phyloP scores from a whole-genome alignment of 1,140 invertebrate species.

The Venustaconcha ellipsiformis region DNA sequence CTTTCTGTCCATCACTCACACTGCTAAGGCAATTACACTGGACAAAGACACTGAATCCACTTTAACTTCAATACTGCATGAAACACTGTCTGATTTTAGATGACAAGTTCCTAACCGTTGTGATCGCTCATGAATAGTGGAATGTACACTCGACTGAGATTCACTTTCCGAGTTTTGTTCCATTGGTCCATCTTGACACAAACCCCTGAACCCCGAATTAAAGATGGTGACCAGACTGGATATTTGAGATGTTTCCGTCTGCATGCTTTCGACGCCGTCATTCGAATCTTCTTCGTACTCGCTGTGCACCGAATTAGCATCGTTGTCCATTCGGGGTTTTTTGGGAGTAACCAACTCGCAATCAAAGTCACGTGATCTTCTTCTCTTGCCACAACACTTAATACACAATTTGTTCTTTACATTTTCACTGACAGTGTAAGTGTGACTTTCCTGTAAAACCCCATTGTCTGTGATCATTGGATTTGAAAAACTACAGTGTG shows the following conservation, averaged over 20 bases:
- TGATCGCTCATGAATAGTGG: constrained; percentile 25
- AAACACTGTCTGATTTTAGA: constrained; percentile 27
- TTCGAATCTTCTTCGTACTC: constrained; percentile 29
- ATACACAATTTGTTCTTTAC: constrained; percentile 27
- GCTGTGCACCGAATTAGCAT: constrained; percentile 24
- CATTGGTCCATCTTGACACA: constrained; percentile 27
- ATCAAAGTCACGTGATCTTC: constrained; percentile 24
- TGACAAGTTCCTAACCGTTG: constrained; percentile 21
- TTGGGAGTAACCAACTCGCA: constrained; percentile 34
- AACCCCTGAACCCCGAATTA: constrained; percentile 57
- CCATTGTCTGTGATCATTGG: too few relatives aligned
- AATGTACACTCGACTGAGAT: constrained; percentile 16
- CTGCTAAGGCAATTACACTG: constrained; percentile 48
- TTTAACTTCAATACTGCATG: constrained; percentile 34
- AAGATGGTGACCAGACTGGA: constrained; percentile 62
- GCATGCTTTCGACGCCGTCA: constrained; percentile 44
- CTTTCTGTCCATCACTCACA: constrained; percentile 6
- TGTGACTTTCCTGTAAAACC: constrained; percentile 29
- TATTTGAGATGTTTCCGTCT: constrained; percentile 57
- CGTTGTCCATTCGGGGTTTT: constrained; percentile 32
- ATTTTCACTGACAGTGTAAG: constrained; percentile 34
- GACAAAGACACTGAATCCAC: constrained; percentile 44
- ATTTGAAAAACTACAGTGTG: constrained; percentile 17
- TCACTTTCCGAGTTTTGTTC: constrained; percentile 16
- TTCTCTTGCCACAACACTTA: constrained; percentile 33